Conservation (phyloP, 2,113 vertebrate species). For the Aix galericulata region DNA sequence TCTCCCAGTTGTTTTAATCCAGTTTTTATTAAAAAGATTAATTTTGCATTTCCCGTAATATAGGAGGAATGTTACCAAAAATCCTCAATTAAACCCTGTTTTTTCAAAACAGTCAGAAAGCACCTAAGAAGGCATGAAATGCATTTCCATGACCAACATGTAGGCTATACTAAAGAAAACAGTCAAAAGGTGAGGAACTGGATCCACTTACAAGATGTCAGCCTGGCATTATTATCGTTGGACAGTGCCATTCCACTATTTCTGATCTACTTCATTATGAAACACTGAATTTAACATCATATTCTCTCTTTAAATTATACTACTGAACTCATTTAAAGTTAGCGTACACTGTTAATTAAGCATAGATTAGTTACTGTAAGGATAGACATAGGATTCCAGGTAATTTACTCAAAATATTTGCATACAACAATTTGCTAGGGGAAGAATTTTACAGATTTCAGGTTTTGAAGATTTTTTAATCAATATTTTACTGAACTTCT, state of each 20-base stretch:
- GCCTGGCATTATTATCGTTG: background rate
- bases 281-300: background rate
- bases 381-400: background rate
- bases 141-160: background rate
- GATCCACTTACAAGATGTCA: background rate
- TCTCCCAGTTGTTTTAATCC: background rate
- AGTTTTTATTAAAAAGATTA: background rate
- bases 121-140: background rate
- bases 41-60: background rate
- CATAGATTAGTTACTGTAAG: background rate
- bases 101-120: background rate
- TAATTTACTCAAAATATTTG: background rate
- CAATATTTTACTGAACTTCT: background rate
- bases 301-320: background rate
- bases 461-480: background rate
- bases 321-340: background rate
- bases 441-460: background rate
- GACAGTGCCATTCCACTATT: background rate
- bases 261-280: background rate
- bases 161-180: background rate
- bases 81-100: background rate
- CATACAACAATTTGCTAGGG: background rate
- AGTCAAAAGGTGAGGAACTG: background rate
- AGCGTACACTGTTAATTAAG: background rate
- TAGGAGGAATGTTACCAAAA: background rate